These are phyloP conservation scores for Thaleichthys pacificus DNA, from an alignment of 2,797 vertebrate genomes.

Conservation along the genomic window DNA sequence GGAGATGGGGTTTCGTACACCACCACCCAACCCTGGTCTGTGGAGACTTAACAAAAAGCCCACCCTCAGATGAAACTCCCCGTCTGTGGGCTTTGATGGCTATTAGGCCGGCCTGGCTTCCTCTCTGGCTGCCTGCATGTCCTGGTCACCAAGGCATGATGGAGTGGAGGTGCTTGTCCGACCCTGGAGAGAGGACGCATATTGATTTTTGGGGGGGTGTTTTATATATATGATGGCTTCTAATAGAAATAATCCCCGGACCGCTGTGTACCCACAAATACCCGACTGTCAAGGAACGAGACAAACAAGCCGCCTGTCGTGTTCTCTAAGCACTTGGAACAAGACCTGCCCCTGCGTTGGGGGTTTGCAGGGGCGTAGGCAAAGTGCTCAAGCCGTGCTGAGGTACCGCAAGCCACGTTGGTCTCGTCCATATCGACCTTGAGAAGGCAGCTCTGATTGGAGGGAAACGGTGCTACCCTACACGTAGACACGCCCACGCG, in stretches of 20 bases:
- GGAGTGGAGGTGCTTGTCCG: constrained; percentile 34
- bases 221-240: constrained; percentile 48
- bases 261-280: constrained; percentile 34
- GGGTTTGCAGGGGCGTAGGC: not conserved
- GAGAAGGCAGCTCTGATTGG: too few species aligned
- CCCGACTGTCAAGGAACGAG: constrained; percentile 29
- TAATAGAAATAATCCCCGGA: constrained; percentile 52
- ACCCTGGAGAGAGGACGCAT: constrained; percentile 53
- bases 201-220: constrained; percentile 55
- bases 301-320: constrained; percentile 28
- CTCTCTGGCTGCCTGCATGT: constrained; percentile 48
- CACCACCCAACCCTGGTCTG: constrained; percentile 60
- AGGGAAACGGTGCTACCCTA: too few species aligned
- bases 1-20: constrained; percentile 44
- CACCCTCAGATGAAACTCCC: constrained; percentile 58
- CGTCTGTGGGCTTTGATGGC: constrained; percentile 63
- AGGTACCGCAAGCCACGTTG: too few species aligned
- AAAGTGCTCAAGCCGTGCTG: not conserved
- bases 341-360: not conserved
- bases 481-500: not conserved
- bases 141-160: constrained; percentile 49
- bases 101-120: constrained; percentile 54
- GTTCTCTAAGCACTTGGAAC: not conserved
- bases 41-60: constrained; percentile 58
- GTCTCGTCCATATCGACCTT: too few species aligned